Evolutionary conservation across 2,888 invertebrate species (phyloP).

Genomic region (Osmoderma eremita): DNA sequence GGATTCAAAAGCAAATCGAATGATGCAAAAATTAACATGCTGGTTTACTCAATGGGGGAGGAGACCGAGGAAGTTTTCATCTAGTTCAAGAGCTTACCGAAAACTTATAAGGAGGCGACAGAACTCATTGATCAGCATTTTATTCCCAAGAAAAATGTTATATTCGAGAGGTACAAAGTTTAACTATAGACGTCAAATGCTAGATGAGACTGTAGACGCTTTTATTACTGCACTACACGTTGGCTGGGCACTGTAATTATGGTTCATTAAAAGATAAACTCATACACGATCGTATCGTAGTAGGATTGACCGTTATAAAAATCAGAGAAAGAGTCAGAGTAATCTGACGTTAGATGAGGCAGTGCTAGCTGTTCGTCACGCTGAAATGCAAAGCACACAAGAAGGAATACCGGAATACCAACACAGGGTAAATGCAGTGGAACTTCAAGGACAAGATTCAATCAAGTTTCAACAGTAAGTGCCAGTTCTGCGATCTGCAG

Average conservation of each 20-base stretch:
- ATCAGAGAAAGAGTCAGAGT: slow-evolving; percentile 45
- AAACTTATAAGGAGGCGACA: slow-evolving; percentile 14
- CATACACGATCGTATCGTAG: slow-evolving; percentile 52
- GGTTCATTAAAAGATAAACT: slow-evolving; percentile 48
- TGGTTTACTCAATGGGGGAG: slow-evolving; percentile 49
- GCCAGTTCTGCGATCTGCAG: slow-evolving; percentile 8
- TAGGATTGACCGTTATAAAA: slow-evolving; percentile 49
- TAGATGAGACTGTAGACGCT: slow-evolving; percentile 41
- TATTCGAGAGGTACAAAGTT: slow-evolving; percentile 48
- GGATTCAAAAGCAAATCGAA: slow-evolving; percentile 24
- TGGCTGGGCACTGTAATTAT: slow-evolving; percentile 50
- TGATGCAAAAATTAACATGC: slow-evolving; percentile 47
- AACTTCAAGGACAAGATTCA: background rate
- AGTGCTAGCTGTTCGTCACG: slow-evolving; percentile 44
- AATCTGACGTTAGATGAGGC: slow-evolving; percentile 48
- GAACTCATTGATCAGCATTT: slow-evolving; percentile 44
- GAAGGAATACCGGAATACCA: background rate
- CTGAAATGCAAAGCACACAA: slow-evolving; percentile 37
- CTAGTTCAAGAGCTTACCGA: slow-evolving; percentile 6
- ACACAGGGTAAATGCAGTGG: background rate
- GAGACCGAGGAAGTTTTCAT: slow-evolving; percentile 44
- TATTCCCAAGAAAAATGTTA: slow-evolving; percentile 46
- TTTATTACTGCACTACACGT: slow-evolving; percentile 48
- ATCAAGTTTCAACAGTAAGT: background rate
- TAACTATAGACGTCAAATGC: slow-evolving; percentile 46